A percentile compares a stretch with the other conserved stretches of the same genome.
These are phyloP conservation scores for Procambarus clarkii DNA, from an alignment of 1,140 invertebrate genomes.

Conservation along the genomic window DNA sequence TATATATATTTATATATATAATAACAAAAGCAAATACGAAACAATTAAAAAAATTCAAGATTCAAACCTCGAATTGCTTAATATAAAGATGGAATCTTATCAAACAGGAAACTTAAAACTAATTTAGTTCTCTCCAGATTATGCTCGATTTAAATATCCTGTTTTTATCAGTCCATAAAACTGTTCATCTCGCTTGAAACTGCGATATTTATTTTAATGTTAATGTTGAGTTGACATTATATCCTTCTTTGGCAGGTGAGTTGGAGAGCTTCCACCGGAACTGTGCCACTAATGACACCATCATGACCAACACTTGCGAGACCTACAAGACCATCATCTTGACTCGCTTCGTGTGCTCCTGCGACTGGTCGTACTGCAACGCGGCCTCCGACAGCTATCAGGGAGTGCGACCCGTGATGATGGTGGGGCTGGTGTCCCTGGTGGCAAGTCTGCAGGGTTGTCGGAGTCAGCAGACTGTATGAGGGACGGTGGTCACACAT, in stretches of 20 bases:
- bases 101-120: too few species aligned
- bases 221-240: neutral
- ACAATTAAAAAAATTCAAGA: too few species aligned
- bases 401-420: neutral
- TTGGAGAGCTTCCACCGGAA: slow-evolving; percentile 61
- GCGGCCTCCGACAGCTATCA: slow-evolving; percentile 2
- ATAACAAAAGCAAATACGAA: too few species aligned
- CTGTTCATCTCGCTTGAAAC: too few species aligned
- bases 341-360: slow-evolving; percentile 50
- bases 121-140: too few species aligned
- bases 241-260: slow-evolving; percentile 36
- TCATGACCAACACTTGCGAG: slow-evolving; percentile 53
- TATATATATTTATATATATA: too few species aligned
- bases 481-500: neutral
- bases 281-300: slow-evolving; percentile 48
- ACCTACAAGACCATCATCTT: slow-evolving; percentile 41
- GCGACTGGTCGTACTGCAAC: slow-evolving; percentile 64
- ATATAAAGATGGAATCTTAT: too few species aligned
- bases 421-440: neutral
- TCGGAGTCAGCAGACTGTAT: neutral
- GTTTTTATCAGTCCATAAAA: too few species aligned
- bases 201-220: too few species aligned
- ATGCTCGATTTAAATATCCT: too few species aligned
- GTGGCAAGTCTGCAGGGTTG: neutral
- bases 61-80: too few species aligned